Evolutionary conservation across 2,113 vertebrate genomes (phyloP).

Genomic region (Cottus gobio): DNA sequence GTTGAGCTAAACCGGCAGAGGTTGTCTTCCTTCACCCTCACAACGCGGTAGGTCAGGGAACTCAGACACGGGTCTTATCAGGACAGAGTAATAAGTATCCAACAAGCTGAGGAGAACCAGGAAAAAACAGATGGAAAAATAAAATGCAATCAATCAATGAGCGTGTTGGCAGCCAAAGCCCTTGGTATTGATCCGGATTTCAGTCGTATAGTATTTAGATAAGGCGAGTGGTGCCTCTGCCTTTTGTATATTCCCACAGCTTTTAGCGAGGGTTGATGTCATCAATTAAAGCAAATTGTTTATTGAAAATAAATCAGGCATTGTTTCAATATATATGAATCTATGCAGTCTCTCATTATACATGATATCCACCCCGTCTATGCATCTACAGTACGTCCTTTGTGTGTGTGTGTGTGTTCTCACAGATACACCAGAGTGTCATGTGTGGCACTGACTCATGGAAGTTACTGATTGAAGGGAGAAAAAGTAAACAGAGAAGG

Average conservation of each 20-base stretch:
- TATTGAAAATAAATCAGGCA: not conserved
- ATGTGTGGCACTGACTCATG: constrained; percentile 72
- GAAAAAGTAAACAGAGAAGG: constrained; percentile 70
- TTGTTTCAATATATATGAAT: not conserved
- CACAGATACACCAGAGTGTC: constrained; percentile 41
- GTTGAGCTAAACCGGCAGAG: constrained; percentile 17
- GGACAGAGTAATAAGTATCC: constrained; percentile 73
- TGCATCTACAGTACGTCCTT: constrained; percentile 42
- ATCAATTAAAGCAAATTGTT: not conserved
- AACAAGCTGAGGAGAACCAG: constrained; percentile 70
- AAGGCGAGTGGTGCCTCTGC: constrained; percentile 19
- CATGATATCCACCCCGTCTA: not conserved
- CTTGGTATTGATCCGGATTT: constrained; percentile 74
- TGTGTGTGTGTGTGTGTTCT: constrained; percentile 44
- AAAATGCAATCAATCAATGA: constrained; percentile 79
- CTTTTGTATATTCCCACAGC: constrained; percentile 27
- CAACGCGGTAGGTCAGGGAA: constrained; percentile 60
- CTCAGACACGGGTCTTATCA: constrained; percentile 66
- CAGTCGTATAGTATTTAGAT: constrained; percentile 44
- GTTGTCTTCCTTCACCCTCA: constrained; percentile 20
- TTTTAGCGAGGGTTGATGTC: not conserved
- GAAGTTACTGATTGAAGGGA: constrained; percentile 84
- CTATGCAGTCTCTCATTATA: not conserved
- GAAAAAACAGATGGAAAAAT: constrained; percentile 60
- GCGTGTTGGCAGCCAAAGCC: constrained; percentile 65